phyloP scores from a whole-genome alignment of 2,888 invertebrate species.

The Caenorhabditis zanzibari region DNA sequence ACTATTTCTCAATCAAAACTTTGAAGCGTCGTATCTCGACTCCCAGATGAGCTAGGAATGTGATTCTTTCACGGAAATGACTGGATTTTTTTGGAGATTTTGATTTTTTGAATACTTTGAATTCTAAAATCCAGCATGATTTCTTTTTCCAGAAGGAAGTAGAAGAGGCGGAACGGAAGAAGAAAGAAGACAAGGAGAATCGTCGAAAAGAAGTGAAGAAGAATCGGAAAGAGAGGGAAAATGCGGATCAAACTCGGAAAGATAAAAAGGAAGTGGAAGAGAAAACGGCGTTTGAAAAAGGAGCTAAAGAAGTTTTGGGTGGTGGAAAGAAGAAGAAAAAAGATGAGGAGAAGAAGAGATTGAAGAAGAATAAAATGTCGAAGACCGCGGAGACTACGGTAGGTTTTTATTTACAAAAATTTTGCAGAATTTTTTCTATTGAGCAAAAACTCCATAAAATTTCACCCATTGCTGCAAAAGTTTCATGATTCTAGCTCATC shows the following conservation, averaged over 20 bases:
- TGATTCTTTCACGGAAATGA: too few relatives aligned
- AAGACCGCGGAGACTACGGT: conserved; percentile 11
- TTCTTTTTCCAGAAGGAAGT: conserved; percentile 53
- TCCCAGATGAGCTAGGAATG: too few relatives aligned
- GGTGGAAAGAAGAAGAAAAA: conserved; percentile 23
- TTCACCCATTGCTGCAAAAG: too few relatives aligned
- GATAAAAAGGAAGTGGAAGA: conserved; percentile 15
- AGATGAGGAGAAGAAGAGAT: conserved; percentile 12
- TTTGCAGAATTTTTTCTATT: too few relatives aligned
- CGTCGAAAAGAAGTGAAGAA: conserved; percentile 31
- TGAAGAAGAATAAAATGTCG: conserved; percentile 3
- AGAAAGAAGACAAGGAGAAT: conserved; percentile 53
- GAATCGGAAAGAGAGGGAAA: conserved; percentile 10
- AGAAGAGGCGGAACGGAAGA: conserved; percentile 34
- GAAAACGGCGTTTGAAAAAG: conserved; percentile 19
- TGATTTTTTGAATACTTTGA: too few relatives aligned
- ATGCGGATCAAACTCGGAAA: neutral
- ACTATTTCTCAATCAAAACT: too few relatives aligned
- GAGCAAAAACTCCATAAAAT: too few relatives aligned
- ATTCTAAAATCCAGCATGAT: too few relatives aligned
- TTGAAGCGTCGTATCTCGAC: too few relatives aligned
- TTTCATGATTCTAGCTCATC: too few relatives aligned
- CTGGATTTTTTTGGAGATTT: too few relatives aligned
- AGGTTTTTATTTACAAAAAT: neutral
- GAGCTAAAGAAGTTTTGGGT: neutral